phyloP scores from a whole-genome alignment of 1,140 invertebrate species.

The Oryctes rhinoceros region DNA sequence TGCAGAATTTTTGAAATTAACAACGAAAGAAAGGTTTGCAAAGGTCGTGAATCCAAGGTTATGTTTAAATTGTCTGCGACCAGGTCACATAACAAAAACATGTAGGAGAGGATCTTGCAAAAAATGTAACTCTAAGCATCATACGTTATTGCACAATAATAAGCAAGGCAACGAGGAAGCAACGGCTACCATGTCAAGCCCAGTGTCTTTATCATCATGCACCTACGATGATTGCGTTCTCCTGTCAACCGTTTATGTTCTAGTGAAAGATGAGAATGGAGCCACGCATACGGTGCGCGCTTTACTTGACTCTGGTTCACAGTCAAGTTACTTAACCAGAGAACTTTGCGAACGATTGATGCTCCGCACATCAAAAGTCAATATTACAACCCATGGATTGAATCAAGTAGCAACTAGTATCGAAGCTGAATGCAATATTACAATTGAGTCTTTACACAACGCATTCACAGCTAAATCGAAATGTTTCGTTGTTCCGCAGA shows the following conservation, averaged over 20 bases:
- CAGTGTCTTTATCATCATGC: neutral
- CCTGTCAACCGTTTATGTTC: constrained; percentile 15
- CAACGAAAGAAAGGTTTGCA: neutral
- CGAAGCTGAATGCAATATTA: constrained; percentile 3
- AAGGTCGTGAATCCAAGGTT: neutral
- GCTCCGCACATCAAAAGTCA: constrained; percentile 16
- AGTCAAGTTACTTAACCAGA: constrained; percentile 11
- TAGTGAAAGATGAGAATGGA: too few relatives aligned
- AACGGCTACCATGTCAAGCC: neutral
- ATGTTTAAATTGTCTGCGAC: constrained; percentile 33
- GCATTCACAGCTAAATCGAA: constrained; percentile 34
- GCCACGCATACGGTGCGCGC: too few relatives aligned
- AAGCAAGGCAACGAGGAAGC: neutral
- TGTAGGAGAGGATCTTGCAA: constrained; percentile 15
- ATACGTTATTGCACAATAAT: constrained; percentile 32
- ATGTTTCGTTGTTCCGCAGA: constrained; percentile 43
- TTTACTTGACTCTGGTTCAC: too few relatives aligned
- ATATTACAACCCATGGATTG: neutral
- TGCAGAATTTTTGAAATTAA: constrained; percentile 39
- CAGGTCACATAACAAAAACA: constrained; percentile 16
- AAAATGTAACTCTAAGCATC: constrained; percentile 28
- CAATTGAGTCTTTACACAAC: constrained; percentile 12
- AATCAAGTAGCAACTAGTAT: too few relatives aligned
- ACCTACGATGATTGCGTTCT: too few relatives aligned
- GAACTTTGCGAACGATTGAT: neutral